Percentiles rank a stretch among this genome's conserved stretches.
Evolutionary conservation across 2,797 vertebrate species (phyloP).

Genomic region (Crax fasciolata): DNA sequence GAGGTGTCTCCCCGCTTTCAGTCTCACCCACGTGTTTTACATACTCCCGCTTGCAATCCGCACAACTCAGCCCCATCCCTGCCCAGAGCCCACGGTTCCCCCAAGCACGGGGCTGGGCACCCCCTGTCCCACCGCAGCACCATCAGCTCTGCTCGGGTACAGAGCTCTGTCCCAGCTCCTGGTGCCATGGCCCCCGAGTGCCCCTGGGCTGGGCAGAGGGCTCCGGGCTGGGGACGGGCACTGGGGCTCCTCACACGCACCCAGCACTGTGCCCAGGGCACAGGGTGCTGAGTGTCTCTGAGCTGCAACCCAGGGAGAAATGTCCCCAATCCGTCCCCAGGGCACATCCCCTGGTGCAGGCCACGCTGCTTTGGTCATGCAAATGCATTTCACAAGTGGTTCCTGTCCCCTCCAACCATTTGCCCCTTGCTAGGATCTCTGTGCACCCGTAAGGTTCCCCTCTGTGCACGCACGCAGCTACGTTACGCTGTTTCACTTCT

Average conservation of each 20-base stretch:
- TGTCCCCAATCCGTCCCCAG: not conserved
- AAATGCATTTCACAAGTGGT: not conserved
- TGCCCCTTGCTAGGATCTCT: not conserved
- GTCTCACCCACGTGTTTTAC: not conserved
- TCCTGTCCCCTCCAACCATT: not conserved
- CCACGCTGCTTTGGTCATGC: not conserved
- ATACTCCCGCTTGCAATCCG: not conserved
- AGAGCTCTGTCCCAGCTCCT: not conserved
- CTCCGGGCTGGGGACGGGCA: not conserved
- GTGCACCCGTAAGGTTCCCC: not conserved
- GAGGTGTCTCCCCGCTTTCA: not conserved
- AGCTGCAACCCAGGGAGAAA: not conserved
- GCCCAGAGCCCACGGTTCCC: accelerated
- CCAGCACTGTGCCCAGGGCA: accelerated
- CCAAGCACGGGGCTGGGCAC: accelerated
- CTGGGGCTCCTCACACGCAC: not conserved
- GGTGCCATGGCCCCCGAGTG: accelerated
- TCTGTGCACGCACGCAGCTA: not conserved
- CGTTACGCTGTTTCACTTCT: not conserved
- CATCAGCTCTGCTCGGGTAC: not conserved
- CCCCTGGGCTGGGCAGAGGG: not conserved
- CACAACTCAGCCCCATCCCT: accelerated
- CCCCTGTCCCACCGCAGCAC: not conserved
- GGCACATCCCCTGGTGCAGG: accelerated
- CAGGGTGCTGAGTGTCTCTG: not conserved